Evolutionary conservation across 2,113 vertebrate genomes (phyloP), one percentile per base, ranked within the genome.

Genomic region (Bubo bubo): DNA sequence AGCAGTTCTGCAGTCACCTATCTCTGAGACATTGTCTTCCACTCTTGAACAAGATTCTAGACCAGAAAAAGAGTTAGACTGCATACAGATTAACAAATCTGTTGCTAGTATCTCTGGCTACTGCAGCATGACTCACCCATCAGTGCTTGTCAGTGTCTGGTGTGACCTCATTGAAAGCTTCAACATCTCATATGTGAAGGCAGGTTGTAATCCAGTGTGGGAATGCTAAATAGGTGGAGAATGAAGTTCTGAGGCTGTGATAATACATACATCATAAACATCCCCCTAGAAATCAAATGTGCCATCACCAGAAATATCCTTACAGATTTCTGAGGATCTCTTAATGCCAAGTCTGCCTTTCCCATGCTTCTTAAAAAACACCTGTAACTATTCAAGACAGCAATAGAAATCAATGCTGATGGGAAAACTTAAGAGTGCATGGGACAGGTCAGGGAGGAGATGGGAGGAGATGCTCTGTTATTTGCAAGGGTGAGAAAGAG

Each of bases 51-150:
- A 97, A 97, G 90, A 98, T 95, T 96, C 95, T 97, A 94, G 97
- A 94, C 94, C 70, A 83, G 94, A 93, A 97, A 88, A 96, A 92
- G 97, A 97, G 93, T 96, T 94, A 97, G 97, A 71, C 97, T 97
- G 98, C 97, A 98, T 98, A 95, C 95, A 97, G 97, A 98, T 97
- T 98, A 98, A 97, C 96, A 97, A 76, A 97, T 93, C 96, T 95
- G 85, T 94, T 97, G 96, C 97, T 98, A 95, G 95, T 97, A 97
- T 97, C 96, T 97, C 97, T 97, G 97, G 97, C 79, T 98, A 98
- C 98, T 98, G 98, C 97, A 96, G 96, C 90, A 98, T 98, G 98
- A 98, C 94, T 98, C 98, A 98, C 97, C 86, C 97, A 91, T 97
- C 98, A 97, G 96, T 95, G 95, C 97, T 95, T 98, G 98, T 98